Conservation (phyloP, 2,888 invertebrate species). For the Calliopum simillimum region DNA sequence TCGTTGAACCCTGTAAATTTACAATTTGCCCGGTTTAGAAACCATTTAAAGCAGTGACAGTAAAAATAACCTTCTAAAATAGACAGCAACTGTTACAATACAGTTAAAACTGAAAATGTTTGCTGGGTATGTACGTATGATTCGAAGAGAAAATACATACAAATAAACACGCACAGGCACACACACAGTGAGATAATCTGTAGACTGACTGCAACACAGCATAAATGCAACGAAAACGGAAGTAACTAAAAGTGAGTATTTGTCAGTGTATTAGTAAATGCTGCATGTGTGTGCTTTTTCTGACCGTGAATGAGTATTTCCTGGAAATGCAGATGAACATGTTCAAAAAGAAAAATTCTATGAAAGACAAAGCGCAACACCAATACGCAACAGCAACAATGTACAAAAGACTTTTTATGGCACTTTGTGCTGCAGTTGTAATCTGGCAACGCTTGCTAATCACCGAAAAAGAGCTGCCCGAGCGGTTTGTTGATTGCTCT, state of each 20-base stretch:
- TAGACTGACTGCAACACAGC: conserved; percentile 4
- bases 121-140: too few species aligned
- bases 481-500: too few species aligned
- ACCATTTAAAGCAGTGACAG: too few species aligned
- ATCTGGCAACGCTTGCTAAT: conserved; percentile 3
- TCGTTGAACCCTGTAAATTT: too few species aligned
- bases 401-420: conserved; percentile 10
- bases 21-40: too few species aligned
- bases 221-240: conserved; percentile 16
- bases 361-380: neutral
- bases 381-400: neutral
- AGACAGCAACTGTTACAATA: too few species aligned
- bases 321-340: conserved; percentile 14
- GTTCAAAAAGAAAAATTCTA: neutral
- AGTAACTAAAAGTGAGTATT: conserved; percentile 18
- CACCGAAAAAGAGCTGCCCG: neutral
- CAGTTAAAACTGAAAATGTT: too few species aligned
- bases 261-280: neutral
- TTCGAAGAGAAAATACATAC: neutral
- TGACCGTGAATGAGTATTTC: conserved; percentile 9
- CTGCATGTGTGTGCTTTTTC: neutral
- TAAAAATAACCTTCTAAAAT: too few species aligned
- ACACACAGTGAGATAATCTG: conserved; percentile 22
- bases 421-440: neutral
- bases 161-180: neutral